Base-by-base conservation (phyloP, 2,113 vertebrate genomes). In the Limanda limanda region DNA sequence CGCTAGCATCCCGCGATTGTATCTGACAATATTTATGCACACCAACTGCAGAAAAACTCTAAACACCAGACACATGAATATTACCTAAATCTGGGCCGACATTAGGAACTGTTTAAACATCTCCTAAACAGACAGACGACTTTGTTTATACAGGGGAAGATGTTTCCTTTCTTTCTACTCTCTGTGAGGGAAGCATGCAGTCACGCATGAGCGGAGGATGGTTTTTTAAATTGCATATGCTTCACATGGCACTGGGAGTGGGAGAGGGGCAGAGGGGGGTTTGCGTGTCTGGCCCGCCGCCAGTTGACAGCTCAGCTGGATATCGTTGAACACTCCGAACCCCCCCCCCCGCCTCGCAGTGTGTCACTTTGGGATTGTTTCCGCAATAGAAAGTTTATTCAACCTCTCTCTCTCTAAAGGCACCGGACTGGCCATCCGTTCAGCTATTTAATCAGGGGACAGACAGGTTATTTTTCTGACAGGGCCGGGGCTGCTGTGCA, bases 281-380 rank as follows among this genome's bases (percentile, higher is more conserved):
- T 95, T 96, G 96, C 92, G 94, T 97, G 97, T 91, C 95, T 97
- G 97, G 96, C 96, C 93, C 91, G 35, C 89, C 45, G 96, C 96
- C 97, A 97, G 95, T 87, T 95, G 95, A 95, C 95, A 96, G 95
- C 96, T 97, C 97, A 97, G 97, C 95, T 96, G 96, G 96, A 96
- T 94, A 95, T 95, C 95, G 93, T 92, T 95, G 95, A 95, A 95
- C 93, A 96, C 93, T 94, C 93, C 93, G 87, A 94, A 91, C 94
- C 82, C 70, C 85, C 76, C 89, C 85, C n/a, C n/a, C n/a, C n/a
- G 91, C 93, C 94, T 95, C 91, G 93, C 90, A 95, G 95, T 64
- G 87, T 96, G 96, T 96, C 96, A 97, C 95, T 97, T 95, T 90
- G 93, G 93, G 95, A 96, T 96, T 95, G 94, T 95, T 97, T 96